These are phyloP conservation scores for Drosophila prosaltans DNA, from an alignment of 1,140 invertebrate genomes.

Conservation along the genomic window DNA sequence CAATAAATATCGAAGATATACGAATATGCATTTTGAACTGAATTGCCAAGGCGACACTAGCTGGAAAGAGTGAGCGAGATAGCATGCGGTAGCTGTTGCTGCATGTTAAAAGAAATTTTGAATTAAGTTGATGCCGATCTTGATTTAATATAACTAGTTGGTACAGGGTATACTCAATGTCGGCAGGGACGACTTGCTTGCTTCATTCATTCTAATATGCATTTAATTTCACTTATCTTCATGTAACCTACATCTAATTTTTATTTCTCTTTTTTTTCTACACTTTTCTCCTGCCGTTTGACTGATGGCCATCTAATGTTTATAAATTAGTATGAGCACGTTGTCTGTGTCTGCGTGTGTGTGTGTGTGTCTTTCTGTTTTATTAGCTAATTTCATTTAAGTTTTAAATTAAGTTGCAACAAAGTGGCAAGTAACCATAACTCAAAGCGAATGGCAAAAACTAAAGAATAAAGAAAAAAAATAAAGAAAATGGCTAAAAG, in stretches of 20 bases:
- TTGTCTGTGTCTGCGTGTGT: background rate
- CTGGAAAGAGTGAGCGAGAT: too few relatives aligned
- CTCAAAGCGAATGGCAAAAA: constrained; percentile 50
- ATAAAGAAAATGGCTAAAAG: constrained; percentile 7
- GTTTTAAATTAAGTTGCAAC: constrained; percentile 69
- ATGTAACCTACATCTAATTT: background rate
- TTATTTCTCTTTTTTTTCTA: background rate
- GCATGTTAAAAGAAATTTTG: too few relatives aligned
- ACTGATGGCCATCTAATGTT: constrained; percentile 59
- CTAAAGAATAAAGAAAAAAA: background rate
- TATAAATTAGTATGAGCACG: constrained; percentile 58
- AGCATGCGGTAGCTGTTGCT: too few relatives aligned
- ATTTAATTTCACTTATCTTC: too few relatives aligned
- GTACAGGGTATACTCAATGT: too few relatives aligned
- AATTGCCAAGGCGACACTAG: too few relatives aligned
- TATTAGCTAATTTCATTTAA: constrained; percentile 71
- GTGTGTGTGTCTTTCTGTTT: constrained; percentile 46
- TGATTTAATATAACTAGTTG: too few relatives aligned
- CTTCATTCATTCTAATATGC: too few relatives aligned
- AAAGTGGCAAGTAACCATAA: constrained; percentile 57
- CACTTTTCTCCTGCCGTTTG: constrained; percentile 13
- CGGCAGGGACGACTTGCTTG: too few relatives aligned
- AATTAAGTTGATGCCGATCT: too few relatives aligned
- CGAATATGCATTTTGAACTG: too few relatives aligned
- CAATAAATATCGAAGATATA: too few relatives aligned